These are phyloP conservation scores for Megatriorchis doriae DNA, from an alignment of 2,113 vertebrate species.

Conservation along the genomic window DNA sequence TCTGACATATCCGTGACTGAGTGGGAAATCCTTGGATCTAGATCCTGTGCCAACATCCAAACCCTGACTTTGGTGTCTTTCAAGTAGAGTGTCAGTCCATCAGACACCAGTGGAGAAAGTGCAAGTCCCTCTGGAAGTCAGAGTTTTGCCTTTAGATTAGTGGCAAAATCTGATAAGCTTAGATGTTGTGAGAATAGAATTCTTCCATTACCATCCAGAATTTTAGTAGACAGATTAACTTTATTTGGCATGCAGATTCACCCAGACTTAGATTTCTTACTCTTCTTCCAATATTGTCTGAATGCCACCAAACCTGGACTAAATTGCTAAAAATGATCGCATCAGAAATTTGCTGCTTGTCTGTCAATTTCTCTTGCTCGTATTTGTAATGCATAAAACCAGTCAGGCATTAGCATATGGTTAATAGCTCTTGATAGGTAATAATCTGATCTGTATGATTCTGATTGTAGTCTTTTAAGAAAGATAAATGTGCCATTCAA, in stretches of 20 bases:
- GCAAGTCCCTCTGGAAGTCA: background rate
- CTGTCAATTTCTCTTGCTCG: background rate
- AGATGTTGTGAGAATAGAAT: background rate
- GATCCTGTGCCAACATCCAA: background rate
- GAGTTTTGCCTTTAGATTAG: background rate
- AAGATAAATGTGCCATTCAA: background rate
- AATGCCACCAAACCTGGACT: background rate
- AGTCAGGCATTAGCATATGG: background rate
- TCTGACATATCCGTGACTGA: background rate
- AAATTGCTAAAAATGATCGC: background rate
- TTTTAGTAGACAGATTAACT: background rate
- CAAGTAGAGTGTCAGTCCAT: background rate
- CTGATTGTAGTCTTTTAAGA: background rate
- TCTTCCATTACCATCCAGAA: background rate
- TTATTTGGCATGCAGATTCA: background rate
- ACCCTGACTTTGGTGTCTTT: background rate
- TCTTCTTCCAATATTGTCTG: background rate
- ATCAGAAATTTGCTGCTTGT: background rate
- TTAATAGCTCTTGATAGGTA: background rate
- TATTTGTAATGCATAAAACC: background rate
- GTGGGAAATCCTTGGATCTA: background rate
- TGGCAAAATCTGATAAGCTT: background rate
- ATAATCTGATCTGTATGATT: background rate
- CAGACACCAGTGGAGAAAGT: background rate
- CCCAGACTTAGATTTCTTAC: background rate